Percentiles rank a stretch among this genome's conserved stretches.
phyloP scores from a whole-genome alignment of 2,113 vertebrate species.

The Tetrao urogallus region DNA sequence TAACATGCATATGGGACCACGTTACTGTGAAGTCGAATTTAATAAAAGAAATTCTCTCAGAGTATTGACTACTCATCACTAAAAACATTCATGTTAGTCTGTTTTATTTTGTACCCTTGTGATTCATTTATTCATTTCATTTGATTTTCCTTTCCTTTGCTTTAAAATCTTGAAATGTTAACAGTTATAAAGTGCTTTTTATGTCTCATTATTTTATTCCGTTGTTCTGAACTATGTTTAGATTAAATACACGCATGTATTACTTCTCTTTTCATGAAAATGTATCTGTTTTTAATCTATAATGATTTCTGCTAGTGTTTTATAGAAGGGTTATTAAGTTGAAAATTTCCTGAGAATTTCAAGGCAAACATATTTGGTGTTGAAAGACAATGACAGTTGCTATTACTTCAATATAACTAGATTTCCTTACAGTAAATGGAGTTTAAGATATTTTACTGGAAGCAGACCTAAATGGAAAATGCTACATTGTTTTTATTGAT shows the following conservation, averaged over 20 bases:
- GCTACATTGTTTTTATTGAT: neutral
- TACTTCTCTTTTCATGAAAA: neutral
- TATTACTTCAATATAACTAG: neutral
- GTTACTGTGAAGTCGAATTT: neutral
- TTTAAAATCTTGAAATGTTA: neutral
- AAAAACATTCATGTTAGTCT: neutral
- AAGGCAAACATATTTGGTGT: neutral
- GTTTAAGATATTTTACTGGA: neutral
- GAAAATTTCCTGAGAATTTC: neutral
- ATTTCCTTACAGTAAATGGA: neutral
- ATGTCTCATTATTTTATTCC: neutral
- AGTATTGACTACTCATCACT: neutral
- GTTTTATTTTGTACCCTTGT: neutral
- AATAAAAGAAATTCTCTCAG: neutral
- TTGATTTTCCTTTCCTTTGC: neutral
- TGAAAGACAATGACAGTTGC: neutral
- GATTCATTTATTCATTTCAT: neutral
- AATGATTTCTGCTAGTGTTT: neutral
- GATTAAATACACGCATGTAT: neutral
- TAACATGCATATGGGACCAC: neutral
- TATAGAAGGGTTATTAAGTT: neutral
- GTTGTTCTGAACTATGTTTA: neutral
- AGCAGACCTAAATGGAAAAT: neutral
- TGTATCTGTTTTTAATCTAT: neutral
- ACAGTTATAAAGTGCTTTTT: neutral